Evolutionary conservation across 2,888 invertebrate genomes (phyloP).

Genomic region (Monochamus alternatus): DNA sequence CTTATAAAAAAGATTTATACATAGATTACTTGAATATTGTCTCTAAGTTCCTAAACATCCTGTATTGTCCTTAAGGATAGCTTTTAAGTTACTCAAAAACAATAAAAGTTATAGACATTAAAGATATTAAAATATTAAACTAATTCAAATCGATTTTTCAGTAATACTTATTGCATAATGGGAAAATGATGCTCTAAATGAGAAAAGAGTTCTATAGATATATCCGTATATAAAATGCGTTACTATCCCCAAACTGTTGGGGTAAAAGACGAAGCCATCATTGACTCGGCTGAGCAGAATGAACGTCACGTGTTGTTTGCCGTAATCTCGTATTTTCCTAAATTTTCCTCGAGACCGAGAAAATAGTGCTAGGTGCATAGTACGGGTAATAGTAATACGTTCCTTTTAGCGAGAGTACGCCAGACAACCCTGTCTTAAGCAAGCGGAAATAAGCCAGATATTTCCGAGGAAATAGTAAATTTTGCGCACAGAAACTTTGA

Average conservation of each 20-base stretch:
- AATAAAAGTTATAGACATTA: too few relatives aligned
- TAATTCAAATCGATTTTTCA: too few relatives aligned
- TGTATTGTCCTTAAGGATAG: too few relatives aligned
- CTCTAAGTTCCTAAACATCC: too few relatives aligned
- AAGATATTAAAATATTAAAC: too few relatives aligned
- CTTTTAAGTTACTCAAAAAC: too few relatives aligned
- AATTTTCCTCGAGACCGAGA: not conserved
- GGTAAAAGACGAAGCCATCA: conserved; percentile 17
- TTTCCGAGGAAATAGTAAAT: conserved; percentile 1
- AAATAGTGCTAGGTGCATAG: not conserved
- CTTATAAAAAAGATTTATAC: too few relatives aligned
- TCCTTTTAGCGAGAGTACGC: not conserved
- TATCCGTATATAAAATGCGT: too few relatives aligned
- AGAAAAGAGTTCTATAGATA: too few relatives aligned
- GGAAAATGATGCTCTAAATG: too few relatives aligned
- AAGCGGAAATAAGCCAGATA: not conserved
- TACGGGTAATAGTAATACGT: conserved; percentile 14
- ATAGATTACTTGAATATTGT: too few relatives aligned
- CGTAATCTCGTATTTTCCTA: conserved; percentile 35
- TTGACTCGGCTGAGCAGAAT: conserved; percentile 34
- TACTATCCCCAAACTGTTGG: not conserved
- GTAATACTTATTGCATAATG: too few relatives aligned
- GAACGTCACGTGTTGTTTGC: conserved; percentile 29
- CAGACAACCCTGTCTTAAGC: not conserved
- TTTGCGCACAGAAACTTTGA: not conserved